Conservation (phyloP, 2,113 vertebrate genomes). For the Daubentonia madagascariensis region DNA sequence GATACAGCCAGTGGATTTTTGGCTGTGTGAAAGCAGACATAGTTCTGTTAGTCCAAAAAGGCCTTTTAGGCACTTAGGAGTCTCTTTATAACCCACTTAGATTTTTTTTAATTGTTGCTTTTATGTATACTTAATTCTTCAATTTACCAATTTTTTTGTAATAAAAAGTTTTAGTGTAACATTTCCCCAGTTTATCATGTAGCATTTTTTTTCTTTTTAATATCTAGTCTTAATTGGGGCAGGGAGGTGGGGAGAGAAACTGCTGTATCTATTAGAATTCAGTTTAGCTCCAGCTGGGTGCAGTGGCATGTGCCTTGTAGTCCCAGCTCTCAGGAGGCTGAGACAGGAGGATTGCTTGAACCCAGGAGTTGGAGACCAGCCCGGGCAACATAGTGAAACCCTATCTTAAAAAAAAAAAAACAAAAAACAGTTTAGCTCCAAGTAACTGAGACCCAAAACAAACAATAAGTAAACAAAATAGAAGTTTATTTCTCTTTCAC, state of each 20-base stretch:
- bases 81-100: neutral
- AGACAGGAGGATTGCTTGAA: too few relatives aligned
- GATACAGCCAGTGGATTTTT: neutral
- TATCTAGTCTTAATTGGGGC: neutral
- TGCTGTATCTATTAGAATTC: neutral
- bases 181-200: neutral
- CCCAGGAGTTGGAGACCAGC: too few relatives aligned
- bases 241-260: neutral
- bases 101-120: neutral
- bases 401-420: too few relatives aligned
- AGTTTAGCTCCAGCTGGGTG: neutral
- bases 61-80: neutral
- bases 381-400: too few relatives aligned
- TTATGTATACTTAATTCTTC: conserved; percentile 3
- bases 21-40: neutral
- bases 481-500: neutral
- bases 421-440: neutral
- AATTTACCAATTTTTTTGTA: neutral
- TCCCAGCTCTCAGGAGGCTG: too few relatives aligned
- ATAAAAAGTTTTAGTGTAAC: conserved; percentile 4
- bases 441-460: neutral
- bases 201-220: conserved; percentile 30
- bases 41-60: neutral
- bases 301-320: too few relatives aligned
- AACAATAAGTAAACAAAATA: neutral